phyloP scores from a whole-genome alignment of 2,797 vertebrate species.

The Cyprinella venusta region DNA sequence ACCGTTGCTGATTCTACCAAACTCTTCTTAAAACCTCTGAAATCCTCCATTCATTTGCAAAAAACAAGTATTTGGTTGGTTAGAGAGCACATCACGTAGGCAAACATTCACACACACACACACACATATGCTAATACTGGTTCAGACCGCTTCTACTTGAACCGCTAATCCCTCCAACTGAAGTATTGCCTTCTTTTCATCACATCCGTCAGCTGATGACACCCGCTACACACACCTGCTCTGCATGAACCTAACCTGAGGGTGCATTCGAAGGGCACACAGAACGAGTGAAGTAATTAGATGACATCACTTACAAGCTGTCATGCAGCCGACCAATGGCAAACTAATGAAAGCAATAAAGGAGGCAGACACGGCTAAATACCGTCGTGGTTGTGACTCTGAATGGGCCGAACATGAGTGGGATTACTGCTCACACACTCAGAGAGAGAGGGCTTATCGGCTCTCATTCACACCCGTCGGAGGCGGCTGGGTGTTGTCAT shows the following conservation, averaged over 20 bases:
- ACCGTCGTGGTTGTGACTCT: slow-evolving; percentile 36
- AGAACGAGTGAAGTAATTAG: slow-evolving; percentile 27
- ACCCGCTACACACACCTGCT: slow-evolving; percentile 15
- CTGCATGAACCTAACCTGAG: slow-evolving; percentile 26
- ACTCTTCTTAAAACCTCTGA: not conserved
- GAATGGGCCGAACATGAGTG: slow-evolving; percentile 66
- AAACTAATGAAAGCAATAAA: slow-evolving; percentile 51
- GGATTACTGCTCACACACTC: slow-evolving; percentile 66
- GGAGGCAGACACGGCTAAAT: slow-evolving; percentile 45
- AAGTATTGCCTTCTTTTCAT: slow-evolving; percentile 29
- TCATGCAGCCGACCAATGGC: not conserved
- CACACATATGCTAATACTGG: slow-evolving; percentile 42
- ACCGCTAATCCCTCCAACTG: slow-evolving; percentile 33
- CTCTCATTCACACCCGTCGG: slow-evolving; percentile 51
- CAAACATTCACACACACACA: slow-evolving; percentile 34
- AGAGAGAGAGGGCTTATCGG: slow-evolving; percentile 64
- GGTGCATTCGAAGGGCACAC: not conserved
- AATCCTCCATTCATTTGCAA: slow-evolving; percentile 44
- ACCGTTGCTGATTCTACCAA: slow-evolving; percentile 23
- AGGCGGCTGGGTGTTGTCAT: slow-evolving; percentile 71
- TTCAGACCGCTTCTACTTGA: slow-evolving; percentile 49
- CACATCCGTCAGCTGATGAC: slow-evolving; percentile 14
- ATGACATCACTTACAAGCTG: slow-evolving; percentile 25
- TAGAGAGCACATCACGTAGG: slow-evolving; percentile 4
- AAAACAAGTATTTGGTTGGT: slow-evolving; percentile 17